Evolutionary conservation across 2,797 vertebrate genomes (phyloP).

Genomic region (Alfaro cultratus): DNA sequence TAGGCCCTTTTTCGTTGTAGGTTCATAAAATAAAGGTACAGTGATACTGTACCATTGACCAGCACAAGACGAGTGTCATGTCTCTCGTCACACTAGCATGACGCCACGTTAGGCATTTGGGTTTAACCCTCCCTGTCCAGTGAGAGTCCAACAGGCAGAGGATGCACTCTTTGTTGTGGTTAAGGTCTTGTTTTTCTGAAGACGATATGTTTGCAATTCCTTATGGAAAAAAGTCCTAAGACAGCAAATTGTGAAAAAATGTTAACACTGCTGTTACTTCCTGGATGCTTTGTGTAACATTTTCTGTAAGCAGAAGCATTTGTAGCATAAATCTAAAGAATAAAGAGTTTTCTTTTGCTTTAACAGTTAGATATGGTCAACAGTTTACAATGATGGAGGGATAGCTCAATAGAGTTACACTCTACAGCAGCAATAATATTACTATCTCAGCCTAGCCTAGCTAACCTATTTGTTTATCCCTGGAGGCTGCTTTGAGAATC

Average conservation of each 20-base stretch:
- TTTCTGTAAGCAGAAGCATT: not conserved
- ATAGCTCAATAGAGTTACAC: not conserved
- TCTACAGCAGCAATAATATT: not conserved
- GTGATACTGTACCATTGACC: too few relatives aligned
- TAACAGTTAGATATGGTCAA: not conserved
- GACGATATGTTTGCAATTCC: not conserved
- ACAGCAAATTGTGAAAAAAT: not conserved
- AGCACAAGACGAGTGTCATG: too few relatives aligned
- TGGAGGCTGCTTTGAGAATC: slow-evolving; percentile 24
- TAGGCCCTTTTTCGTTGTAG: too few relatives aligned
- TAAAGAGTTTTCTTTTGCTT: not conserved
- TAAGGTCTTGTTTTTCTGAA: not conserved
- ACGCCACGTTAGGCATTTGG: too few relatives aligned
- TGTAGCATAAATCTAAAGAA: not conserved
- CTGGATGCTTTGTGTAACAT: not conserved
- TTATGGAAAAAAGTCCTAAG: not conserved
- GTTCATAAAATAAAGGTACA: too few relatives aligned
- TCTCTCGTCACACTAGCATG: too few relatives aligned
- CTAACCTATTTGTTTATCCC: slow-evolving; percentile 24
- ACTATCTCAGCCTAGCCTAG: not conserved
- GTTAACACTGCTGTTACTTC: not conserved
- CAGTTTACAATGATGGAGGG: not conserved
- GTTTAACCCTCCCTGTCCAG: too few relatives aligned
- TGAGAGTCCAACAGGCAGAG: too few relatives aligned
- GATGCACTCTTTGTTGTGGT: not conserved